Base-by-base conservation (phyloP, 2,797 vertebrate genomes). In the Peromyscus nudipes region DNA sequence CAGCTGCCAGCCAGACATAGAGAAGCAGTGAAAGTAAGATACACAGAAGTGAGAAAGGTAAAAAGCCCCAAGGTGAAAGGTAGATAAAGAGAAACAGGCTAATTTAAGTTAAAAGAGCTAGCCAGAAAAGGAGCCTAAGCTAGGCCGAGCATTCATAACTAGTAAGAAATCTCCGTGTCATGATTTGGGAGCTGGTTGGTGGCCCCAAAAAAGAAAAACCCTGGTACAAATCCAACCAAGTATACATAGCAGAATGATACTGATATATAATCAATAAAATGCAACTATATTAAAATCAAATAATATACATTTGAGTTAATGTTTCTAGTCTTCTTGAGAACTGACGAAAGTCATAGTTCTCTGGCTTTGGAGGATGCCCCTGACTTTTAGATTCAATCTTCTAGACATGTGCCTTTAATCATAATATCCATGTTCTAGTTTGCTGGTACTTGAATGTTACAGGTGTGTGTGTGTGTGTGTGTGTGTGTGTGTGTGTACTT, bases 261-360 rank as follows among this genome's bases (percentile, higher is more conserved):
- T 49, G n/a, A 64, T 14, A 97, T 43, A 52, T 57, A 82, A 75
- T 81, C 83, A 69, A 69, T 71, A 90, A 91, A 85, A 85, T 85
- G 29, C 1, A 60, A n/a, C 79, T 34, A 83, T 73, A 34, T 52
- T 13, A 76, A 85, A 89, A 80, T 83, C 8, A 87, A 87, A 31
- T 80, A 25, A 79, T 55, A 69, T 75, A 34, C 1, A 82, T 75
- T 96, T 29, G 14, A 57, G 34, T 89, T 49, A 94, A 46, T 64
- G 40, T 80, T 92, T 83, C 52, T 91, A 76, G 67, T 46, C 31
- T 80, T 65, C 57, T 46, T 37, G 49, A 31, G 19, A 96, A 62
- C 37, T 81, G 64, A 71, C 46, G 4, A 60, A 88, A 60, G 81
- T 71, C 31, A 76, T 91, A 49, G 13, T 60, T 95, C 34, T 69